Conservation (phyloP, 2,888 invertebrate species). For the Eristalis arbustorum region DNA sequence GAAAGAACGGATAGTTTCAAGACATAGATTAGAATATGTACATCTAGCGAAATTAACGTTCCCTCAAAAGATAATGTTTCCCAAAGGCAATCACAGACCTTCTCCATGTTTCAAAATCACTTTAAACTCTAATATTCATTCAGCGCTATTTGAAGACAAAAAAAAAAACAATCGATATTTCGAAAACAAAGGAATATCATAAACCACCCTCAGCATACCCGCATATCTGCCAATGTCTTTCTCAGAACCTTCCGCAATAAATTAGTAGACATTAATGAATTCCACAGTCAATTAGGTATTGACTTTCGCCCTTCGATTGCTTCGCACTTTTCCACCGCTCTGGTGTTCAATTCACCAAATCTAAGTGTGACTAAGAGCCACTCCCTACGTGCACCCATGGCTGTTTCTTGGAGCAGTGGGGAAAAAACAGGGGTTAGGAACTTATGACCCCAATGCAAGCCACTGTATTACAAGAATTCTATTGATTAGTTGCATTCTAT, state of each 20-base stretch:
- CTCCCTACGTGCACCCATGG: conserved; percentile 22
- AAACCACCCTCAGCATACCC: neutral
- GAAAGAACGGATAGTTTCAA: no score
- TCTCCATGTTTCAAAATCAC: no score
- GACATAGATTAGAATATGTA: no score
- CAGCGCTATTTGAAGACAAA: neutral
- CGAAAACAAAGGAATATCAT: conserved; percentile 12
- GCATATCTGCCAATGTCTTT: conserved; percentile 1
- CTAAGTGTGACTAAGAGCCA: conserved; percentile 34
- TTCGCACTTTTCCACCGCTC: neutral
- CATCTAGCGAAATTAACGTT: no score
- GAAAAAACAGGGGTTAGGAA: neutral
- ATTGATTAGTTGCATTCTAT: conserved; percentile 61
- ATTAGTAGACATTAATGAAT: conserved; percentile 39
- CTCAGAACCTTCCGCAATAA: conserved; percentile 50
- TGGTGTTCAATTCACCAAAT: conserved; percentile 7
- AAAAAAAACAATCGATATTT: conserved; percentile 19
- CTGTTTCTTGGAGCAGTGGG: neutral
- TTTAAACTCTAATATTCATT: no score
- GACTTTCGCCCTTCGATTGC: conserved; percentile 5
- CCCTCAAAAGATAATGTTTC: no score
- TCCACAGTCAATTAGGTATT: conserved; percentile 26
- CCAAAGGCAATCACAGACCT: no score
- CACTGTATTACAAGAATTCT: conserved; percentile 24
- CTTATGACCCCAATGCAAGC: conserved; percentile 58